Evolutionary conservation across 2,888 invertebrate genomes (phyloP), one percentile per base, ranked within the genome.

Genomic region (Allygus modestus): DNA sequence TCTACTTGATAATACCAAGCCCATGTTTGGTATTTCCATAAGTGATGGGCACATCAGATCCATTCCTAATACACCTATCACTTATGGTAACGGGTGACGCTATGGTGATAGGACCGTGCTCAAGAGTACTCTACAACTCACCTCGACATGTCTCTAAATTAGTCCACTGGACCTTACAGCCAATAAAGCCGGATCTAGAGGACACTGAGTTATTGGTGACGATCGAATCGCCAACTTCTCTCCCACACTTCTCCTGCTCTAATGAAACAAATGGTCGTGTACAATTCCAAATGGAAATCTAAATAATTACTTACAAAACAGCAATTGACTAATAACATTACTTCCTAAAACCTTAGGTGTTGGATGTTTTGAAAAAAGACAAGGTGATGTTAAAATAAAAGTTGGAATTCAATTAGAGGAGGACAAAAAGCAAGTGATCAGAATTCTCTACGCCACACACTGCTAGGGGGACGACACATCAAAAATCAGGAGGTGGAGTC

Each of bases 121-220:
- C 71, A 37, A 33, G 71, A 41, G 71, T 71, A 37, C 23, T 7
- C 71, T 37, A 71, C 71, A 71, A 71, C 37, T 71, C 71, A 71
- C 37, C 23, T n/a, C 1, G 71, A 71, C 71, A 71, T 20, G 71
- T 71, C 71, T 71, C 71, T 71, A 71, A 71, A 71, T 71, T 71
- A 71, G 71, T 71, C 71, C 41, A 71, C 41, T n/a, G 71, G 71
- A 71, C 71, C 71, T 71, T 71, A 71, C 71, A 71, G 71, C 71
- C 71, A 71, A 71, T 71, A 71, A 71, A 71, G 41, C 71, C 20
- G 31, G 37, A 41, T 17, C n/a, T 1, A n/a, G 71, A 71, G 69
- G 71, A 71, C 71, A 23, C 4, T 37, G 71, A 71, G 71, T 71
- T 71, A 71, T 71, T 71, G 71, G 71, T 31, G 41, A 37, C 41